Percentiles rank a stretch among this genome's conserved stretches.
Conservation (phyloP, 30 jellyfish, hydroid and myxozoan species). For the Phacellophora camtschatica region DNA sequence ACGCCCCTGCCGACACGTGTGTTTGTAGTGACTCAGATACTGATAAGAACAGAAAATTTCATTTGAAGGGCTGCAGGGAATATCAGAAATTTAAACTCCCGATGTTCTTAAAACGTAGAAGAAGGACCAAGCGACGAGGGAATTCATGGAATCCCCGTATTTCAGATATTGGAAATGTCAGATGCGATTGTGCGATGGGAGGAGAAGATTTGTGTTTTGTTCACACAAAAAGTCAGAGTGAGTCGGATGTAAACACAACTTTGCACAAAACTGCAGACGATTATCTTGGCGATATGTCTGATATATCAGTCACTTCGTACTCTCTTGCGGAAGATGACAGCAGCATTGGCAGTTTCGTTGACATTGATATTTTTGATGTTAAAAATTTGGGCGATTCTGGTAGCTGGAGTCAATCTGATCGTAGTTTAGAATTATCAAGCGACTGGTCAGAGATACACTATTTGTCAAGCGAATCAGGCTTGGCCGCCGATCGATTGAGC, state of each 20-base stretch:
- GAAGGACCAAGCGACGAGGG: constrained; percentile 34
- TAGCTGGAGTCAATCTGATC: constrained; percentile 43
- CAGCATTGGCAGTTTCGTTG: constrained; percentile 46
- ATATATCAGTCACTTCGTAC: constrained; percentile 33
- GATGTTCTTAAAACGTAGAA: constrained; percentile 31
- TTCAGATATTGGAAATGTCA: background rate
- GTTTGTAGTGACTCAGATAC: constrained; percentile 43
- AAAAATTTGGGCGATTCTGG: constrained; percentile 25
- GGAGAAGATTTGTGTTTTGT: constrained; percentile 50
- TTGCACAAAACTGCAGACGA: constrained; percentile 18
- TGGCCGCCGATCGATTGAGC: constrained; percentile 21
- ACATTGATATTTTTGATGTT: constrained; percentile 25
- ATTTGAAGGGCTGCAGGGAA: background rate
- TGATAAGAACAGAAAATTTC: background rate
- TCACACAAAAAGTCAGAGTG: constrained; percentile 59
- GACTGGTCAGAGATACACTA: constrained; percentile 58
- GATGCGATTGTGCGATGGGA: constrained; percentile 53
- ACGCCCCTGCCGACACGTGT: constrained; percentile 8
- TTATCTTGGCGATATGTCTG: constrained; percentile 44
- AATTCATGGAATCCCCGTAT: constrained; percentile 19
- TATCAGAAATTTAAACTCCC: background rate
- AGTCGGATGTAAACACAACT: constrained; percentile 24
- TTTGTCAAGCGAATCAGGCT: constrained; percentile 25
- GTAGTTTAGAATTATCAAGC: constrained; percentile 52
- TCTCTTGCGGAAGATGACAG: constrained; percentile 58